These are phyloP conservation scores for Echinarachnius parma DNA, from an alignment of 53 echinoderm and acorn worm species.

Conservation along the genomic window DNA sequence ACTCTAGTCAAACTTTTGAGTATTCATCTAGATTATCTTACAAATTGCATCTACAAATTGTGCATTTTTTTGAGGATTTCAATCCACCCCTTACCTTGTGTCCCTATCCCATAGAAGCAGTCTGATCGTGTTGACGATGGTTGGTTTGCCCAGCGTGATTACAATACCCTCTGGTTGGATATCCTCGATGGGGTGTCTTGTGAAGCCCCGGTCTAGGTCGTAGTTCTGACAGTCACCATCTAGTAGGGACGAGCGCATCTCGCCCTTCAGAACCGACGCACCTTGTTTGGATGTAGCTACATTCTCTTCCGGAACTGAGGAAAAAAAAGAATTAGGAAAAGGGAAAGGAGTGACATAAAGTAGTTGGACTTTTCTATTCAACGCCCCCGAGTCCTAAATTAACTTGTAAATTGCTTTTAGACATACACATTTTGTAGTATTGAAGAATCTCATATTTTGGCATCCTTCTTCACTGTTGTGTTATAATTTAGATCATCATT, in stretches of 20 bases:
- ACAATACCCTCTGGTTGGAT: conserved; percentile 75
- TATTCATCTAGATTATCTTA: too few species aligned
- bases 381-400: too few species aligned
- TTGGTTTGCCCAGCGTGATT: conserved; percentile 89
- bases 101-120: conserved; percentile 94
- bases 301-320: conserved; percentile 86
- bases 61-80: neutral
- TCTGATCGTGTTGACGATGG: conserved; percentile 87
- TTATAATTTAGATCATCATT: too few species aligned
- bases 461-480: too few species aligned
- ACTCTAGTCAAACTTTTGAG: too few species aligned
- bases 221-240: conserved; percentile 94
- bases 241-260: conserved; percentile 83
- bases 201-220: conserved; percentile 96
- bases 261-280: conserved; percentile 83
- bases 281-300: conserved; percentile 70
- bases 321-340: too few species aligned
- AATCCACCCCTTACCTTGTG: conserved; percentile 60
- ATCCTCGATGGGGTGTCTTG: conserved; percentile 95
- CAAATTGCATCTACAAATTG: too few species aligned
- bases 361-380: too few species aligned
- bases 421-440: too few species aligned
- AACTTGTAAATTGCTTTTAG: too few species aligned
- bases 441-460: too few species aligned
- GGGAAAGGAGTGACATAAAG: too few species aligned